Percentiles rank a stretch among this genome's conserved stretches.
Evolutionary conservation across 2,797 vertebrate species (phyloP).

Genomic region (Acrossocheilus wenchowensis): DNA sequence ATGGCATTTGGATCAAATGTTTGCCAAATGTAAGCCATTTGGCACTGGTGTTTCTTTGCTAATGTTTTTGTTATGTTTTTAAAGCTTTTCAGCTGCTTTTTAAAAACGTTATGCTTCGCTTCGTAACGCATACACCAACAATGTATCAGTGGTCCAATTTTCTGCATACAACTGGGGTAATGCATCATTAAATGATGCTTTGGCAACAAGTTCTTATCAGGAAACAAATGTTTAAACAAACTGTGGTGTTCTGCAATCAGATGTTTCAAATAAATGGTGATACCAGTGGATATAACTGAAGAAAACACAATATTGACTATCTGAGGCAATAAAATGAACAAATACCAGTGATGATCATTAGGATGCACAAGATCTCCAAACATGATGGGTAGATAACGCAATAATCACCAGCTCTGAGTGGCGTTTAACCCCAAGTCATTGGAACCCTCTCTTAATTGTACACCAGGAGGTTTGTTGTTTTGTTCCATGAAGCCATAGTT

Average conservation of each 20-base stretch:
- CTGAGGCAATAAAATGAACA: slow-evolving; percentile 41
- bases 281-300: slow-evolving; percentile 12
- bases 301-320: slow-evolving; percentile 43
- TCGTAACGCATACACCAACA: background rate
- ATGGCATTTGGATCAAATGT: slow-evolving; percentile 16
- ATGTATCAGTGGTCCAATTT: slow-evolving; percentile 12
- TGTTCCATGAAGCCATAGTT: slow-evolving; percentile 55
- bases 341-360: slow-evolving; percentile 53
- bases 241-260: background rate
- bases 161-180: slow-evolving; percentile 14
- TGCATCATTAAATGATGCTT: slow-evolving; percentile 40
- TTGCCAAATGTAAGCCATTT: slow-evolving; percentile 21
- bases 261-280: slow-evolving; percentile 27
- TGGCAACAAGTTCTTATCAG: slow-evolving; percentile 18
- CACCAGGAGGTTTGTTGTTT: slow-evolving; percentile 51
- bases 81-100: slow-evolving; percentile 28
- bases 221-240: slow-evolving; percentile 23
- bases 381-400: slow-evolving; percentile 48
- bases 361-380: slow-evolving; percentile 58
- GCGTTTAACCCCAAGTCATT: slow-evolving; percentile 60
- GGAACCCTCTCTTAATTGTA: slow-evolving; percentile 39
- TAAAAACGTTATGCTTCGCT: background rate
- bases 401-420: slow-evolving; percentile 56
- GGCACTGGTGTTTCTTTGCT: slow-evolving; percentile 33
- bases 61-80: slow-evolving; percentile 11